These are phyloP conservation scores for Synergus umbraculus DNA, from an alignment of 2,888 invertebrate species.

Conservation along the genomic window DNA sequence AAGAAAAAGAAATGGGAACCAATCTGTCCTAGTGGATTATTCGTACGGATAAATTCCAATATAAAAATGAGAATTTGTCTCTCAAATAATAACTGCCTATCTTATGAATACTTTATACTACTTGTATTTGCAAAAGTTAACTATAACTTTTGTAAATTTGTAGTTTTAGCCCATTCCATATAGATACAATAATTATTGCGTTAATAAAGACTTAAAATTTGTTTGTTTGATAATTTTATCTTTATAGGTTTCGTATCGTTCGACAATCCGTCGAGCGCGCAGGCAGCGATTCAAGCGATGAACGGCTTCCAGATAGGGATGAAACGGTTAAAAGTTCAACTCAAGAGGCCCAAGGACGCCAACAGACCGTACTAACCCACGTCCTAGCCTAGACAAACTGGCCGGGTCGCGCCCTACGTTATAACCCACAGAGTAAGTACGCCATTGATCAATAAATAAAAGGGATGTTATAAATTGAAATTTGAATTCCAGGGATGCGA, in stretches of 20 bases:
- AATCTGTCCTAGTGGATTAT: too few species aligned
- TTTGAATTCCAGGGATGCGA: neutral
- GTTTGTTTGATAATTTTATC: neutral
- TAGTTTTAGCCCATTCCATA: too few species aligned
- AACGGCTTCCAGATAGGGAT: constrained; percentile 99
- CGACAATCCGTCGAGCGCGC: constrained; percentile 98
- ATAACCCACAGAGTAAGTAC: constrained; percentile 73
- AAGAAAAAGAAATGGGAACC: too few species aligned
- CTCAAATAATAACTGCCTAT: too few species aligned
- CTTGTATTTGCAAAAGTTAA: too few species aligned
- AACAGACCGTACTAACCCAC: constrained; percentile 97
- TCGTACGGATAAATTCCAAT: too few species aligned
- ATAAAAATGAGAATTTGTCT: too few species aligned
- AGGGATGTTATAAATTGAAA: neutral
- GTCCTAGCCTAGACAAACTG: constrained; percentile 81
- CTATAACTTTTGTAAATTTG: too few species aligned
- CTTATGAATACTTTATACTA: too few species aligned
- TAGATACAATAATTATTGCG: too few species aligned
- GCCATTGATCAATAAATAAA: constrained; percentile 4
- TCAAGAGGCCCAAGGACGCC: constrained; percentile 99
- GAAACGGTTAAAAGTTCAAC: constrained; percentile 99
- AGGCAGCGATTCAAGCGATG: constrained; percentile 99
- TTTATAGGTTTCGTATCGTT: constrained; percentile 97
- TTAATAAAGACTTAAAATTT: neutral
- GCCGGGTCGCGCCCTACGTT: constrained; percentile 73